Evolutionary conservation across 2,797 vertebrate genomes (phyloP), one percentile per base, ranked within the genome.

Genomic region (Coregonus suidteri): DNA sequence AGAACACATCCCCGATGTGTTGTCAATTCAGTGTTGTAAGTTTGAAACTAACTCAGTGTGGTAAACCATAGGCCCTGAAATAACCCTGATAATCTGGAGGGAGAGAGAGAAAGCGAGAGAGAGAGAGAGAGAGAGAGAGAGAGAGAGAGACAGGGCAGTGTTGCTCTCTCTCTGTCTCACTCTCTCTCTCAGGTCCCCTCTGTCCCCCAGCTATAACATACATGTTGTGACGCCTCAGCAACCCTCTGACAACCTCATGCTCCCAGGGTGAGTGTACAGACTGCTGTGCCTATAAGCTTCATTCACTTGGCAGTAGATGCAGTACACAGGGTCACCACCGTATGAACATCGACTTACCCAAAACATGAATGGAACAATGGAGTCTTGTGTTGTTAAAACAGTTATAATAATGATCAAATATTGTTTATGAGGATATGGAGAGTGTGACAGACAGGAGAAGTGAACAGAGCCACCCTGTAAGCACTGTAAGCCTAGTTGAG

Each of bases 31-130:
- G 85, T 90, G 88, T 90, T 84, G 88, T 89, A 87, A 83, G 82
- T 83, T 84, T 93, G 91, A 94, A 88, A 83, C 80, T 93, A 93
- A 94, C 81, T 9, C 84, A 83, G 80, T 84, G 81, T 93, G 91
- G 90, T 92, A 92, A 87, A 88, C 37, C 1, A 41, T 81, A 79
- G 4, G 75, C 75, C 74, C 70, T 73, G 34, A 70, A 77, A 73
- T 14, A 66, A 80, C 86, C 87, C 84, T 81, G 75, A 73, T 20
- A 81, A 82, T 89, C 82, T 53, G 71, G 6, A 83, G 79, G 81
- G 88, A 88, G 84, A 87, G 85, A 82, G 59, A 86, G 84, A 82
- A 81, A 34, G 34, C 1, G 6, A 7, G 6, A 41, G 37, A 41
- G 84, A 87, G 85, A 84, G 89, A 89, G 79, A 73, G 37, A 41